Evolutionary conservation across 64 coral and sea anemone genomes (phyloP).

Genomic region (Montipora foliosa): DNA sequence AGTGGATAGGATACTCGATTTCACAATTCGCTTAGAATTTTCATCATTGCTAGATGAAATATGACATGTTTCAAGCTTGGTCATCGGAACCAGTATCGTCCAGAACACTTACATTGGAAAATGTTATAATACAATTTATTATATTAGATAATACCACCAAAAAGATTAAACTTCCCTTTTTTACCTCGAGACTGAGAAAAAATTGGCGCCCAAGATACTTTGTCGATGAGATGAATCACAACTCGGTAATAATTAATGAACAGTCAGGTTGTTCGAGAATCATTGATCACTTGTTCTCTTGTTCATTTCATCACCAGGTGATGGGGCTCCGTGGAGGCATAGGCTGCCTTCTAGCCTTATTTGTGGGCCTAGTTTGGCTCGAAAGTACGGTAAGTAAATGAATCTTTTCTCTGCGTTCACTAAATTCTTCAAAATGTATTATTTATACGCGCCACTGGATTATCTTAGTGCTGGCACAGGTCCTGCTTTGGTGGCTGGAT

Average conservation of each 20-base stretch:
- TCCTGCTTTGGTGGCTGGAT: constrained; percentile 23
- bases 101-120: not conserved
- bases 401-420: not conserved
- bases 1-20: no score
- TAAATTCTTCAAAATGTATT: constrained; percentile 80
- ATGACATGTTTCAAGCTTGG: not conserved
- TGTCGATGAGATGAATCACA: constrained; percentile 72
- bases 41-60: not conserved
- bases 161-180: not conserved
- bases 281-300: constrained; percentile 64
- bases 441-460: constrained; percentile 78
- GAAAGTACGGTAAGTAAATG: constrained; percentile 86
- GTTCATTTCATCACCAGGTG: constrained; percentile 76
- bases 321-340: constrained; percentile 96
- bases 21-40: not conserved
- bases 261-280: constrained; percentile 68
- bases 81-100: not conserved
- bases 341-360: constrained; percentile 95
- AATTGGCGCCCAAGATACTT: constrained; percentile 77
- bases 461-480: constrained; percentile 22
- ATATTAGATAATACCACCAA: not conserved
- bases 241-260: constrained; percentile 88
- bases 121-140: not conserved
- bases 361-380: constrained; percentile 86
- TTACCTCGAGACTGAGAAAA: not conserved